Evolutionary conservation across 2,888 invertebrate genomes (phyloP), one percentile per base, ranked within the genome.

Genomic region (Quadroppia sp.): DNA sequence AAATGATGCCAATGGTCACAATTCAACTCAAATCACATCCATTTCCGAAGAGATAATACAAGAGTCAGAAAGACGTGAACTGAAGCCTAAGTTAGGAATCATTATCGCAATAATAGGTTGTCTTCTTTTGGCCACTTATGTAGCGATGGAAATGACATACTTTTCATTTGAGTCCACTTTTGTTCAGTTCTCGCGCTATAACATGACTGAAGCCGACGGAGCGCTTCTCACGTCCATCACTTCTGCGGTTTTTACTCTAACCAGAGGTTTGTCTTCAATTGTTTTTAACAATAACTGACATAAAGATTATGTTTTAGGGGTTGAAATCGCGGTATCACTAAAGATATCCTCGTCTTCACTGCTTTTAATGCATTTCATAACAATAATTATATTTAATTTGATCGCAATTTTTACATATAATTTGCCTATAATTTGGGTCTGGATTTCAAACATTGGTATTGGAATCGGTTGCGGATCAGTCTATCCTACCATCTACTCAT

Each of bases 131-230:
- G 69, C 69, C 15, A 69, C 45, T 15, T 69, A 69, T 45, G 23
- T 25, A 25, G 40, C 69, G 23, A 69, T 69, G 69, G 69, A 69
- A 69, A 69, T 69, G 69, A 42, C 69, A 11, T 69, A 69, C 69
- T 69, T 69, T n/a, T 25, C 40, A 1, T 69, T 69, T 23, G 36
- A 69, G 45, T 45, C 69, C 17, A 69, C 45, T 45, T 69, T 69
- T 28, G 69, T 45, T 45, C 69, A 69, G 25, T 42, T n/a, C 45
- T 69, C 69, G 20, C 32, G 42, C 4, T 42, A 45, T 45, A 69
- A 69, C 45, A 69, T 69, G 40, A 69, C 45, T 45, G 69, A 42
- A 69, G 40, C 69, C 17, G 69, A 69, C 28, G 69, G 45, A 1
- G 25, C 69, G 6, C n/a, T 45, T 17, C 69, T 69, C 17, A 25